A percentile compares a stretch with the other conserved stretches of the same genome.
Evolutionary conservation across 2,113 vertebrate genomes (phyloP).

Genomic region (Alces alces): DNA sequence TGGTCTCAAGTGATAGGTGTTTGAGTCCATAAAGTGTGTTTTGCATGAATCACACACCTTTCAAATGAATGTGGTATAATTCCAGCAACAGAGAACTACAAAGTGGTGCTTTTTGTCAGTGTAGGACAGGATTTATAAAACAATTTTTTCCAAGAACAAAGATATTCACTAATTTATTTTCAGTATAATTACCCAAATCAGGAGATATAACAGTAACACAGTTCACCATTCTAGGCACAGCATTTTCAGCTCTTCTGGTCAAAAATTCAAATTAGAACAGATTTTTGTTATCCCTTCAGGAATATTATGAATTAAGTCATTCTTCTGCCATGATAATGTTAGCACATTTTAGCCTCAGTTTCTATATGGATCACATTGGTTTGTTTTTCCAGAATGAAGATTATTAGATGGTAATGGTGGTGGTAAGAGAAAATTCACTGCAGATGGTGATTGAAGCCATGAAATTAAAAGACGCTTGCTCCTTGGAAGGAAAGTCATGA

Average conservation of each 20-base stretch:
- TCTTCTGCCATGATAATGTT: not conserved
- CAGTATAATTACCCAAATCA: not conserved
- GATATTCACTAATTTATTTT: not conserved
- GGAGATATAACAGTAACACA: not conserved
- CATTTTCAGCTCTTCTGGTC: not conserved
- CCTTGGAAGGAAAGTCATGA: too few species aligned
- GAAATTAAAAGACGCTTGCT: too few species aligned
- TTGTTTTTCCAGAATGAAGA: not conserved
- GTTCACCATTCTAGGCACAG: not conserved
- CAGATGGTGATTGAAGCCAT: too few species aligned
- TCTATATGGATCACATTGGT: not conserved
- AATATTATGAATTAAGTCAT: conserved; percentile 1
- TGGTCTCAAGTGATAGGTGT: not conserved
- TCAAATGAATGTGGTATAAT: not conserved
- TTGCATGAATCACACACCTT: not conserved
- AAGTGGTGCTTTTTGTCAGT: not conserved
- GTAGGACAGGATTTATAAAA: not conserved
- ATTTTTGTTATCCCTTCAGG: conserved; percentile 19
- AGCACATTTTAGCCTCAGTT: not conserved
- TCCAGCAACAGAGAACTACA: not conserved
- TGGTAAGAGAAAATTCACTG: not conserved
- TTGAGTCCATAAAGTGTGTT: conserved; percentile 5
- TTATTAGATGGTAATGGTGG: not conserved
- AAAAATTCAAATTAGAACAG: not conserved
- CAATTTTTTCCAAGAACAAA: not conserved